Conservation (phyloP, 1,140 invertebrate species). For the Sycophila sp. region DNA sequence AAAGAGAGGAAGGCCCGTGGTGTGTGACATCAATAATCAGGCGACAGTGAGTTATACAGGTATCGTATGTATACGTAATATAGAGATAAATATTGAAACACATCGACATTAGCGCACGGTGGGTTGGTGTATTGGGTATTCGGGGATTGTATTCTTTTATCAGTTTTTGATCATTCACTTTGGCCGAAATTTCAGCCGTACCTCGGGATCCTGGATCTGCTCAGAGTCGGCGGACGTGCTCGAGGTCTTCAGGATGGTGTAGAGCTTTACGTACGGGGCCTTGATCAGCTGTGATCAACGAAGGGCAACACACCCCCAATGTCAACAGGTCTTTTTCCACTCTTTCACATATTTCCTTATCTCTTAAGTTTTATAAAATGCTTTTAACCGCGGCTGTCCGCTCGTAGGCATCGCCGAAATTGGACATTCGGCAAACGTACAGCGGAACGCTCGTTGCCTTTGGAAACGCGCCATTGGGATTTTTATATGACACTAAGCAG, state of each 20-base stretch:
- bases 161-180: constrained; percentile 1
- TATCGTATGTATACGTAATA: constrained; percentile 1
- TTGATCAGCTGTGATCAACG: constrained; percentile 83
- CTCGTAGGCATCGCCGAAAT: no score
- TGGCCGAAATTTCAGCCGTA: constrained; percentile 48
- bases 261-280: constrained; percentile 94
- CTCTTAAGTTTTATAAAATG: no score
- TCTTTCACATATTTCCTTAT: no score
- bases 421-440: no score
- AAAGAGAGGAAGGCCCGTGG: constrained; percentile 3
- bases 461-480: no score
- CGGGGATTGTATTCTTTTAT: neutral
- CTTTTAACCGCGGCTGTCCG: no score
- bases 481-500: no score
- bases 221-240: constrained; percentile 81
- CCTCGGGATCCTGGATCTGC: constrained; percentile 68
- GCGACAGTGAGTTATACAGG: neutral
- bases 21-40: neutral
- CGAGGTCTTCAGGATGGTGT: constrained; percentile 93
- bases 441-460: no score
- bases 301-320: constrained; percentile 46
- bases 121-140: neutral
- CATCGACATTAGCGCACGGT: constrained; percentile 17
- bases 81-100: constrained; percentile 28
- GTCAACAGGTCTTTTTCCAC: constrained; percentile 34